Evolutionary conservation across 2,888 invertebrate species (phyloP), one percentile per base, ranked within the genome.

Genomic region (Melinopterus prodromus): DNA sequence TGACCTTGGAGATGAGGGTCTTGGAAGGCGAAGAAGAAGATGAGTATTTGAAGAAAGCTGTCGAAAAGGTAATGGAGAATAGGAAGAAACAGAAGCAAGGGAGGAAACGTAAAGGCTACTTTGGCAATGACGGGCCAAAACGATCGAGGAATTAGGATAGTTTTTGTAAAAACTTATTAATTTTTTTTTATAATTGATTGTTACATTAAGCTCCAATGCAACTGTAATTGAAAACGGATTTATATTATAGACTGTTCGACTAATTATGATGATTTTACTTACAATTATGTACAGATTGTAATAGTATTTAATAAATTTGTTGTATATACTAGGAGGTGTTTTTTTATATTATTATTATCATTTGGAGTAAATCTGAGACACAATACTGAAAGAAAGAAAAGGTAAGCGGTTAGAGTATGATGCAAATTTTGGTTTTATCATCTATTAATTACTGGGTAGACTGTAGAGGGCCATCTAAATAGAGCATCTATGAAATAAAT

Each of bases 11-110:
- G 90, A 88, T 95, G 16, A 90, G 90, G 82, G 89, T 91, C 2
- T 87, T 96, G 0, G 93, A 94, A 88, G 95, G 93, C 0, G 95
- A 95, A 0, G 95, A 95, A 86, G 95, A 96, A 85, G 92, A 92
- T 16, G 90, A 90, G 15, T 94, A 93, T 85, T 88, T 94, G 78
- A 91, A 91, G 78, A 94, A 93, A 86, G 93, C 93, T 35, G 88
- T 92, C 0, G 92, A 93, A 81, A 91, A 92, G 83, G 92, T 94
- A 89, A 83, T 84, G 6, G 79, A 81, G 71, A 85, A 92, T 69
- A 78, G 81, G 9, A 86, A 86, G 77, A 77, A 77, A 53, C 74
- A 74, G 35, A 74, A 74, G 37, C 89, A 88, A 83, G 83, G 77
- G 83, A 83, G 84, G 78, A 89, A 89, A 82, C 85, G 88, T 69